These are phyloP conservation scores for Sinonovacula constricta DNA, from an alignment of 1,140 invertebrate species.

Conservation along the genomic window DNA sequence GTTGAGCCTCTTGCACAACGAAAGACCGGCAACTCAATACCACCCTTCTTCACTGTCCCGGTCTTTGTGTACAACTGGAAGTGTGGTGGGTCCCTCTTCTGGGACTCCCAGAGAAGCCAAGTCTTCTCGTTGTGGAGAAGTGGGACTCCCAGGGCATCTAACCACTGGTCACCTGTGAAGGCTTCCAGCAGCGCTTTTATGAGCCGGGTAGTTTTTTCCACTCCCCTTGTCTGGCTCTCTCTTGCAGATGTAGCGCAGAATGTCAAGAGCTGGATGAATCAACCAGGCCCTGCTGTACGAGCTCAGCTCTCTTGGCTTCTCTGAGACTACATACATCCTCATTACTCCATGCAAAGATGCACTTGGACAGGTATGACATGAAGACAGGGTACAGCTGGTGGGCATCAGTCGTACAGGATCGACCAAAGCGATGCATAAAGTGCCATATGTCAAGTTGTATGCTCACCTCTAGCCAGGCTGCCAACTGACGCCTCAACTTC, in stretches of 20 bases:
- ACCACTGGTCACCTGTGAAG: constrained; percentile 19
- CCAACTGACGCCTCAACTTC: constrained; percentile 4
- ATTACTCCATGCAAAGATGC: constrained; percentile 59
- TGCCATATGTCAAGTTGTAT: constrained; percentile 67
- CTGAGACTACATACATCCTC: constrained; percentile 48
- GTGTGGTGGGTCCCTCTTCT: constrained; percentile 27
- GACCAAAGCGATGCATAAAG: constrained; percentile 60
- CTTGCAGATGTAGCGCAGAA: constrained; percentile 11
- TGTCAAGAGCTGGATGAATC: constrained; percentile 14
- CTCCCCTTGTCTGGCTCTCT: constrained; percentile 53
- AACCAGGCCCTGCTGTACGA: neutral
- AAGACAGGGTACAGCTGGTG: constrained; percentile 60
- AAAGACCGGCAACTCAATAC: neutral
- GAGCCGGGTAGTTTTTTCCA: constrained; percentile 11
- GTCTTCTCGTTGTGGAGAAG: constrained; percentile 24
- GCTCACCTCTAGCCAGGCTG: constrained; percentile 25
- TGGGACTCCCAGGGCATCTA: constrained; percentile 46
- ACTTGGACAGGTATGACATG: constrained; percentile 51
- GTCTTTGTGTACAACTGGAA: constrained; percentile 39
- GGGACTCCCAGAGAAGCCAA: constrained; percentile 17
- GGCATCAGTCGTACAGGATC: constrained; percentile 54
- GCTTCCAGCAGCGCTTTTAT: constrained; percentile 34
- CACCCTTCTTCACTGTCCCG: constrained; percentile 26
- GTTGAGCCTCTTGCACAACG: neutral
- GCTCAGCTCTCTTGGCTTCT: constrained; percentile 51